phyloP scores from a whole-genome alignment of 2,888 invertebrate species.

The Latrodectus elegans region DNA sequence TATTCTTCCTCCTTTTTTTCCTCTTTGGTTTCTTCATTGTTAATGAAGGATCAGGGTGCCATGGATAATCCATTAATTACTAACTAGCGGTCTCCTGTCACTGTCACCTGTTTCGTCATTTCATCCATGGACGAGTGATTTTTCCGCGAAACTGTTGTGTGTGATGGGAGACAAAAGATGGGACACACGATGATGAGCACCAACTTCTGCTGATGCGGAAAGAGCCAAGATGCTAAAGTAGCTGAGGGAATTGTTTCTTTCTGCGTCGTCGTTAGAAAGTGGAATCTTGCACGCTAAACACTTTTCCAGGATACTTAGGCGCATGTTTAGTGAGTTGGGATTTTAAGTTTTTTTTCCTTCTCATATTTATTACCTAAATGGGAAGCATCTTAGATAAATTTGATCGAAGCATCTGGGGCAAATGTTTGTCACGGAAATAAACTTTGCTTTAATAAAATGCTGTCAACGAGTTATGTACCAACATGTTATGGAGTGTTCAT shows the following conservation, averaged over 20 bases:
- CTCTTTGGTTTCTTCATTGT: conserved; percentile 1
- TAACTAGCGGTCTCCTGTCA: conserved; percentile 58
- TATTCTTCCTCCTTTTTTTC: conserved; percentile 27
- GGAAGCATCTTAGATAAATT: too few species aligned
- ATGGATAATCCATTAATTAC: conserved; percentile 70
- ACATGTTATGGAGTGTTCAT: too few species aligned
- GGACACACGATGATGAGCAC: not conserved
- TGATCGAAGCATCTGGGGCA: too few species aligned
- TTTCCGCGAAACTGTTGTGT: conserved; percentile 56
- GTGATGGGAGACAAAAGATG: conserved; percentile 48
- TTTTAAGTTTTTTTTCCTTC: too few species aligned
- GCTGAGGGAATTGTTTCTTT: not conserved
- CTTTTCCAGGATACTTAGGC: too few species aligned
- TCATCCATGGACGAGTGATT: conserved; percentile 61
- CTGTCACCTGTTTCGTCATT: conserved; percentile 68
- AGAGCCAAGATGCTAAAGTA: not conserved
- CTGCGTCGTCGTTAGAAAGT: not conserved
- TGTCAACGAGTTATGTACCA: too few species aligned
- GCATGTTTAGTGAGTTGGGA: too few species aligned
- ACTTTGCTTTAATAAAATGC: too few species aligned
- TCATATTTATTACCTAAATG: too few species aligned
- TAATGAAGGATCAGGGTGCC: conserved; percentile 66
- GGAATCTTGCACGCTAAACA: not conserved
- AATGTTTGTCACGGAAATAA: too few species aligned
- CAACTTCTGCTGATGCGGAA: not conserved